Evolutionary conservation across 2,113 vertebrate genomes (phyloP), one percentile per base, ranked within the genome.

Genomic region (Takifugu flavidus): DNA sequence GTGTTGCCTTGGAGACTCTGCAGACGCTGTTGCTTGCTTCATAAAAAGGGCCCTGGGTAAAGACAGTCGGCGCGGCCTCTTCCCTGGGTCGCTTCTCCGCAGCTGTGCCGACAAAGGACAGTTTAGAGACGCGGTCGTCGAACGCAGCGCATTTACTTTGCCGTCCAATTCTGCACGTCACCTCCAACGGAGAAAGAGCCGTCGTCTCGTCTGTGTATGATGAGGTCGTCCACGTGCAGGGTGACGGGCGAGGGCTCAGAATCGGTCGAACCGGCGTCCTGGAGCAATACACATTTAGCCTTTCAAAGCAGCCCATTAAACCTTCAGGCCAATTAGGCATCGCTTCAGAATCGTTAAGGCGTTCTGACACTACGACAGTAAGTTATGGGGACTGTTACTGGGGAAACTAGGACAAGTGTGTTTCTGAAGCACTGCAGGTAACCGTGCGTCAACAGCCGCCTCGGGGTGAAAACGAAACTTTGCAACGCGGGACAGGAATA

Each of bases 181-280:
- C 96, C 95, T 95, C 93, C 94, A 75, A 99, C 92, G 47, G 88
- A 90, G 84, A 98, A 98, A 61, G 94, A 93, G 49, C 96, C 96
- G 53, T 98, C 94, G 54, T 98, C 96, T 57, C 80, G 83, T 73
- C 95, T 89, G 88, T 94, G 94, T 62, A 99, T 89, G 70, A 94
- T 81, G 26, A 99, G 94, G 53, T 93, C 88, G 71, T 98, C 89
- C 73, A 99, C 93, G 57, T 94, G 90, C 5, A 99, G 59, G 13
- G 87, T 88, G 70, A 95, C 83, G 1, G 96, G 93, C 5, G 88
- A 79, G 51, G 93, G 67, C 50, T 94, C 90, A 0, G 86, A 65
- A 6, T 90, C 79, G 0, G 91, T 73, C 0, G 88, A 66, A 70
- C 90, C 93, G 56, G 98, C 95, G 74, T 98, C 96, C 96, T 99